A percentile compares a stretch with the other conserved stretches of the same genome.
Evolutionary conservation across 1,140 invertebrate genomes (phyloP).

Genomic region (Cheumatopsyche charites): DNA sequence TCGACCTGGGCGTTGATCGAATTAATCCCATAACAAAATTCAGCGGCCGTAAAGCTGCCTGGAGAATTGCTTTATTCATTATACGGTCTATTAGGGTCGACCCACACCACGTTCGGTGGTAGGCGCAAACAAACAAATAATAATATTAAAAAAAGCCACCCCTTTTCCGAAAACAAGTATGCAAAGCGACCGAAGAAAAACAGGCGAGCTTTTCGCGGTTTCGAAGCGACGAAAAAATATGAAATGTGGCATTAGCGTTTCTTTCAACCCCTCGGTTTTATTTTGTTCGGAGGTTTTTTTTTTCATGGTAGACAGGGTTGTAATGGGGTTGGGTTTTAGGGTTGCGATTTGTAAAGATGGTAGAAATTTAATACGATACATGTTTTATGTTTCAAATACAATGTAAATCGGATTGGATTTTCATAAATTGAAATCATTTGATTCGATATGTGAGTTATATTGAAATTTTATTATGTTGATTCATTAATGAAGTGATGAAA

Average conservation of each 20-base stretch:
- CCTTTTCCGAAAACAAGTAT: background rate
- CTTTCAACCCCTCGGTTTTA: background rate
- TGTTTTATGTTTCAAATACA: too few species aligned
- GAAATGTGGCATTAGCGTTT: conserved; percentile 23
- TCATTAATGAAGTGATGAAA: too few species aligned
- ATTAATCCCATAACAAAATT: conserved; percentile 41
- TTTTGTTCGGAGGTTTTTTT: too few species aligned
- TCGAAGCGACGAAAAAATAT: conserved; percentile 3
- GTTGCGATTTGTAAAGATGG: too few species aligned
- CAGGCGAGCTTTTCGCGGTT: background rate
- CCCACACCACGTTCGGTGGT: conserved; percentile 12
- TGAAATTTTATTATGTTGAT: too few species aligned
- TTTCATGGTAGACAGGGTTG: background rate
- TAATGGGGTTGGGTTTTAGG: too few species aligned
- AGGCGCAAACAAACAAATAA: conserved; percentile 26
- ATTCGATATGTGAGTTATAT: too few species aligned
- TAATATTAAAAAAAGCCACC: background rate
- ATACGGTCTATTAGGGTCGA: conserved; percentile 34
- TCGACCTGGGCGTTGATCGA: conserved; percentile 18
- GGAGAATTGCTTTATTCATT: conserved; percentile 40
- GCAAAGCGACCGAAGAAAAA: conserved; percentile 22
- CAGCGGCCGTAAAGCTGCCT: conserved; percentile 26
- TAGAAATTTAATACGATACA: too few species aligned
- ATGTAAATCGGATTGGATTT: too few species aligned
- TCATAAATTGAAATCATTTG: too few species aligned